A percentile compares a stretch with the other conserved stretches of the same genome.
phyloP scores from a whole-genome alignment of 1,140 invertebrate species.

The Aphelinus certus region DNA sequence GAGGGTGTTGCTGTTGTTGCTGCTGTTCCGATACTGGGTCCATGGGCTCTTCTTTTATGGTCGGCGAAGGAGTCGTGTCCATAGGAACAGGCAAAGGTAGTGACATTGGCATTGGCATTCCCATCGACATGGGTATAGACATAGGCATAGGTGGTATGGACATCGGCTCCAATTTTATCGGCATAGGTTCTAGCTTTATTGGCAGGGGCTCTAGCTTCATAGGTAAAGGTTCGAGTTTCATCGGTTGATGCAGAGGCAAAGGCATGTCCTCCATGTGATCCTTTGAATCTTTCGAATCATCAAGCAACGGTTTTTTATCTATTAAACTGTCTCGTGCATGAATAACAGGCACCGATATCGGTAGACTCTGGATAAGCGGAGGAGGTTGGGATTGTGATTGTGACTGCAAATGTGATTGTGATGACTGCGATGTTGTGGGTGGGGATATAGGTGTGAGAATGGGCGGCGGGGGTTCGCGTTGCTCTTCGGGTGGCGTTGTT shows the following conservation, averaged over 20 bases:
- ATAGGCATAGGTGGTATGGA: constrained; percentile 17
- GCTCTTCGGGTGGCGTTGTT: constrained; percentile 59
- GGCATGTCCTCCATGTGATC: constrained; percentile 47
- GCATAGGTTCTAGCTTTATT: constrained; percentile 32
- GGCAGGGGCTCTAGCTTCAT: constrained; percentile 48
- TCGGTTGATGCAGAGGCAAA: constrained; percentile 49
- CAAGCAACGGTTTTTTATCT: constrained; percentile 56
- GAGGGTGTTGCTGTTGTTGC: constrained; percentile 39
- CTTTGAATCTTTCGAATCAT: constrained; percentile 54
- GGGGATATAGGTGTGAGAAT: constrained; percentile 51
- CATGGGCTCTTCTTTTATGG: constrained; percentile 19
- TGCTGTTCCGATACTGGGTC: constrained; percentile 29
- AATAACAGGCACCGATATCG: constrained; percentile 62
- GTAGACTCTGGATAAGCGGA: constrained; percentile 52
- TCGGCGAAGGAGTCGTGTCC: constrained; percentile 8
- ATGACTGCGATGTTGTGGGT: constrained; percentile 13
- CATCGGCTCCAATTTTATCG: constrained; percentile 31
- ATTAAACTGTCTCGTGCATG: constrained; percentile 48
- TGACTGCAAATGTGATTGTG: not conserved
- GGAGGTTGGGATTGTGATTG: constrained; percentile 7
- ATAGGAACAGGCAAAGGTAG: constrained; percentile 18
- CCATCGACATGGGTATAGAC: constrained; percentile 22
- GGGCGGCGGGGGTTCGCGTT: constrained; percentile 52
- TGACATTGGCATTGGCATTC: constrained; percentile 2
- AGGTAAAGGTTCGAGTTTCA: constrained; percentile 59